Evolutionary conservation across 2,888 invertebrate genomes (phyloP).

Genomic region (Sthenelais limicola): DNA sequence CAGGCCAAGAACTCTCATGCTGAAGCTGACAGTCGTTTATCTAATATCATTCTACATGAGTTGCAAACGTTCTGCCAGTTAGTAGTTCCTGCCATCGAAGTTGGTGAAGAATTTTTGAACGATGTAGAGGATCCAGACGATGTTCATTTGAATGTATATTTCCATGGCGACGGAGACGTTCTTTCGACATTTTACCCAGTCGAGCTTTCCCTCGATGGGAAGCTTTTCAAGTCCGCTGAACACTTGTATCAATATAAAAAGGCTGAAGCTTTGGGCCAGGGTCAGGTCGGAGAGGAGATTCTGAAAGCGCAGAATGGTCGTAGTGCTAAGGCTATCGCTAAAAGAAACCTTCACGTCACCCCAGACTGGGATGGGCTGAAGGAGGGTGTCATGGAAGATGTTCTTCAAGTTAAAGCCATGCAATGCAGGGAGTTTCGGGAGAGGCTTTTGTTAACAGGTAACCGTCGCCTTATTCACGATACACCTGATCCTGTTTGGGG

Average conservation of each 20-base stretch:
- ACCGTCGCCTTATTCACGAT: conserved; percentile 1
- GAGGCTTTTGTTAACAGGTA: neutral
- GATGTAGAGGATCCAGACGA: neutral
- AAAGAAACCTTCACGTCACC: neutral
- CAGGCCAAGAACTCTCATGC: neutral
- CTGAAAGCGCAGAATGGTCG: neutral
- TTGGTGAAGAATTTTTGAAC: neutral
- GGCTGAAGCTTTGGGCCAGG: neutral
- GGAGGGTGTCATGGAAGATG: neutral
- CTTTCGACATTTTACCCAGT: neutral
- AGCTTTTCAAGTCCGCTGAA: conserved; percentile 9
- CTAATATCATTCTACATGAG: conserved; percentile 1
- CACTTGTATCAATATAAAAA: conserved; percentile 31
- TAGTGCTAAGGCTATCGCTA: conserved; percentile 2
- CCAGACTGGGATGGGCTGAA: conserved; percentile 1
- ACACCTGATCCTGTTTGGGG: neutral
- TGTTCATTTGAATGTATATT: conserved; percentile 7
- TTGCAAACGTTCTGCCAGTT: neutral
- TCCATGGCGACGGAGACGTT: conserved; percentile 10
- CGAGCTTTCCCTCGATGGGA: neutral
- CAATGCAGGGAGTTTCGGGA: neutral
- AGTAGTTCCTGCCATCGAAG: neutral
- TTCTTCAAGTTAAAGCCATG: neutral
- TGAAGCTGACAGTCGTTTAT: neutral
- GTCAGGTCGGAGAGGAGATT: neutral